phyloP scores from a whole-genome alignment of 2,888 invertebrate genomes.

The Agrochola circellaris region DNA sequence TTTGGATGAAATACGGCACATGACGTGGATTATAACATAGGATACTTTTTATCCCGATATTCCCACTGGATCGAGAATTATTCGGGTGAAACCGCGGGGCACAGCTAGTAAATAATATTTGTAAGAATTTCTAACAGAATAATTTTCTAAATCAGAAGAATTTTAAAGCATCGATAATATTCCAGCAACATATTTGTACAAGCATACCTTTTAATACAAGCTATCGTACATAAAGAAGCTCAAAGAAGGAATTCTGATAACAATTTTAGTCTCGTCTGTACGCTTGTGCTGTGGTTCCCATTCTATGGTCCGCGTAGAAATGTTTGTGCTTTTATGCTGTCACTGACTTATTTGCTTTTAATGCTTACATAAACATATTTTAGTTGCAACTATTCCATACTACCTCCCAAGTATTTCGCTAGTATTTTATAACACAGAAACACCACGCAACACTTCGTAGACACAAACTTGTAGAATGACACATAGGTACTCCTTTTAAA shows the following conservation, averaged over 20 bases:
- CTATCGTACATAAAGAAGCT: constrained; percentile 15
- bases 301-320: constrained; percentile 74
- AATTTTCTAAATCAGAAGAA: neutral
- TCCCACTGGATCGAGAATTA: no score
- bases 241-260: constrained; percentile 50
- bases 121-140: neutral
- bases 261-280: constrained; percentile 73
- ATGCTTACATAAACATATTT: constrained; percentile 68
- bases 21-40: no score
- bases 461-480: constrained; percentile 46
- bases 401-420: constrained; percentile 54
- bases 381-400: constrained; percentile 56
- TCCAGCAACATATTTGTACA: neutral
- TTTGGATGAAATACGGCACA: no score
- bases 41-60: no score
- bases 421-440: constrained; percentile 54
- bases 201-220: constrained; percentile 13
- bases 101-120: neutral
- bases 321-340: constrained; percentile 79
- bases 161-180: neutral
- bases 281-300: constrained; percentile 70
- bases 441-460: constrained; percentile 47
- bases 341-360: constrained; percentile 76
- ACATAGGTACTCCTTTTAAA: constrained; percentile 54
- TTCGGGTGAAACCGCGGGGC: no score